Evolutionary conservation across 2,888 invertebrate species (phyloP).

Genomic region (Agrochola lota): DNA sequence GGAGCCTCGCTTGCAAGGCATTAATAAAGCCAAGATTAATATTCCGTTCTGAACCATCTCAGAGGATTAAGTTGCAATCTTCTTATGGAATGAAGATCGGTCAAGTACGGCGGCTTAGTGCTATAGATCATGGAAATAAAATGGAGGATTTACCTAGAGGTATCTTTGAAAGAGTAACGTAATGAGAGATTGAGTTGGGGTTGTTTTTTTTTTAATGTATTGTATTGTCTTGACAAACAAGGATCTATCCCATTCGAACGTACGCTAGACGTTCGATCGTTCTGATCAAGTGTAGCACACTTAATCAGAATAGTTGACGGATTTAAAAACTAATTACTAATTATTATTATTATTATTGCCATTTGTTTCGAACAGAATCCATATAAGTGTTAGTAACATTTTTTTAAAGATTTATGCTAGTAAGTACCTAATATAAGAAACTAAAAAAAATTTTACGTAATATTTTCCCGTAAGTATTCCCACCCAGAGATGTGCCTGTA

Average conservation of each 20-base stretch:
- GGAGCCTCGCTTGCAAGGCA: conserved; percentile 56
- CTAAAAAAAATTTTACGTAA: neutral
- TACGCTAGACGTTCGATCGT: neutral
- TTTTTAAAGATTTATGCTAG: neutral
- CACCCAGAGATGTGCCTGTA: too few species aligned
- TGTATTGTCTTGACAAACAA: too few species aligned
- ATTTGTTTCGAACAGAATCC: neutral
- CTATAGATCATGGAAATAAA: conserved; percentile 11
- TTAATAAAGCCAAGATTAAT: conserved; percentile 66
- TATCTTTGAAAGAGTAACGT: neutral
- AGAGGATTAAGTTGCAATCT: conserved; percentile 63
- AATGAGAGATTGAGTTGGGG: neutral
- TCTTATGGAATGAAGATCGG: conserved; percentile 59
- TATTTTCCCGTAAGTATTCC: neutral
- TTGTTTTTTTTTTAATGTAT: too few species aligned
- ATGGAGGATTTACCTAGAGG: neutral
- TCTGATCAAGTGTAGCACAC: neutral
- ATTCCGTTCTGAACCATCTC: conserved; percentile 63
- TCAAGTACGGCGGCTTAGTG: conserved; percentile 24
- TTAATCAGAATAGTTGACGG: neutral
- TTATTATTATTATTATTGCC: too few species aligned
- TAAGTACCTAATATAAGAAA: too few species aligned
- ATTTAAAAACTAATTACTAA: too few species aligned
- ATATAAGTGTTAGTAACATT: neutral
- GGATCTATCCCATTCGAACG: too few species aligned